Percentiles rank a stretch among this genome's conserved stretches.
phyloP scores from a whole-genome alignment of 2,888 invertebrate genomes.

The Rhagonycha lutea region DNA sequence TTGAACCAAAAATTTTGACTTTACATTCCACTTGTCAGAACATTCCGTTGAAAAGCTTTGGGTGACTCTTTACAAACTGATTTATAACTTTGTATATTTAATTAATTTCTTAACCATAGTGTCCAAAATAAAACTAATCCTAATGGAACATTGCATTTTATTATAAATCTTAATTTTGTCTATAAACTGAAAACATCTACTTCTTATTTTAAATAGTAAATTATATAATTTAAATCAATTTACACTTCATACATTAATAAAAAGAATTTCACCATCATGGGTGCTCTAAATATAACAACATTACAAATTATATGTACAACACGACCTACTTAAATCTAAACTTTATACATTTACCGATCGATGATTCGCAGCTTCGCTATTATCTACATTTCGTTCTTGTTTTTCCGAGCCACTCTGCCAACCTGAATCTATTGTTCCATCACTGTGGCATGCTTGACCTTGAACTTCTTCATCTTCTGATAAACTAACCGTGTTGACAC shows the following conservation, averaged over 20 bases:
- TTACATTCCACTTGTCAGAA: too few species aligned
- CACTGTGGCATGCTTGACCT: conserved; percentile 52
- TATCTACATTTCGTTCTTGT: conserved; percentile 51
- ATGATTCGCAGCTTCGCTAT: conserved; percentile 38
- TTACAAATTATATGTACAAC: not conserved
- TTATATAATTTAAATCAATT: not conserved
- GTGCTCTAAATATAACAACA: not conserved
- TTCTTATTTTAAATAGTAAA: not conserved
- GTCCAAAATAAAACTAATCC: too few species aligned
- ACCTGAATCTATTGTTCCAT: conserved; percentile 67
- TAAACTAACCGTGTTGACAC: conserved; percentile 54
- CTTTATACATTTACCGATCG: conserved; percentile 50
- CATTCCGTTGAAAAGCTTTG: too few species aligned
- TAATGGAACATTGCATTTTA: not conserved
- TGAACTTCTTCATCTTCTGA: conserved; percentile 51
- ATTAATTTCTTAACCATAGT: too few species aligned
- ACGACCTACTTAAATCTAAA: conserved; percentile 29
- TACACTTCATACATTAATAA: not conserved
- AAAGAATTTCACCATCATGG: not conserved
- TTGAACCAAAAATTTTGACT: too few species aligned
- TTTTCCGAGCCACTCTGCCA: conserved; percentile 73
- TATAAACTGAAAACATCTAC: not conserved
- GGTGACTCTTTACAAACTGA: too few species aligned
- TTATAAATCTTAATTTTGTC: not conserved
- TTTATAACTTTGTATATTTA: too few species aligned